These are phyloP conservation scores for Drosophila funebris DNA, from an alignment of 1,140 invertebrate genomes.

Conservation along the genomic window DNA sequence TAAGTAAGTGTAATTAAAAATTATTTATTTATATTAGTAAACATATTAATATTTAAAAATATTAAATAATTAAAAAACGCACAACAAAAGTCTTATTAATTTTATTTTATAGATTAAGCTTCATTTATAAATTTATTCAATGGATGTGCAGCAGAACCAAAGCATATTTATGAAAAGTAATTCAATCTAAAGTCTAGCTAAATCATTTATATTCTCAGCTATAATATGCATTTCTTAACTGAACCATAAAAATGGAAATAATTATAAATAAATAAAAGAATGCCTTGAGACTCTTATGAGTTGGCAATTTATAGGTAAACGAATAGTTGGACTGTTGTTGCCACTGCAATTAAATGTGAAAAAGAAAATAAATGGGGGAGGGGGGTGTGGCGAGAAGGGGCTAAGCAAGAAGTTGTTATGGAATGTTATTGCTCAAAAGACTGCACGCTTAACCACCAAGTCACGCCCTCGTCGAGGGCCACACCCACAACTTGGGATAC, in stretches of 20 bases:
- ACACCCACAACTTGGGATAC: conserved; percentile 46
- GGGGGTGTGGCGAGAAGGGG: too few species aligned
- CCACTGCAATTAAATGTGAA: conserved; percentile 1
- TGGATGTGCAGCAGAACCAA: too few species aligned
- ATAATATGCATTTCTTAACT: neutral
- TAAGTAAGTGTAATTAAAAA: too few species aligned
- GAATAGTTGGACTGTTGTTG: neutral
- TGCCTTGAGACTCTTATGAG: conserved; percentile 1
- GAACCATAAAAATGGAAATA: neutral
- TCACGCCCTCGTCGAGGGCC: conserved; percentile 57
- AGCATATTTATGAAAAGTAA: too few species aligned
- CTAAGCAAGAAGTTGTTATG: conserved; percentile 4
- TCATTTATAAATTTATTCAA: too few species aligned
- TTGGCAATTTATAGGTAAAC: neutral
- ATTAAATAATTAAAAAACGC: too few species aligned
- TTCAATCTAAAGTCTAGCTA: too few species aligned
- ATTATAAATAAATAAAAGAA: neutral
- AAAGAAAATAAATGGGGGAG: conserved; percentile 2
- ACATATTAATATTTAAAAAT: too few species aligned
- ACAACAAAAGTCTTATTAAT: too few species aligned
- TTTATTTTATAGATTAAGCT: too few species aligned
- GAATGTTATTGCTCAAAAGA: conserved; percentile 30
- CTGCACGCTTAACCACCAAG: conserved; percentile 62
- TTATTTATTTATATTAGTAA: too few species aligned
- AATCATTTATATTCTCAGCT: too few species aligned